These are phyloP conservation scores for Tanytarsus gracilentus DNA, from an alignment of 2,888 invertebrate genomes.

Conservation along the genomic window DNA sequence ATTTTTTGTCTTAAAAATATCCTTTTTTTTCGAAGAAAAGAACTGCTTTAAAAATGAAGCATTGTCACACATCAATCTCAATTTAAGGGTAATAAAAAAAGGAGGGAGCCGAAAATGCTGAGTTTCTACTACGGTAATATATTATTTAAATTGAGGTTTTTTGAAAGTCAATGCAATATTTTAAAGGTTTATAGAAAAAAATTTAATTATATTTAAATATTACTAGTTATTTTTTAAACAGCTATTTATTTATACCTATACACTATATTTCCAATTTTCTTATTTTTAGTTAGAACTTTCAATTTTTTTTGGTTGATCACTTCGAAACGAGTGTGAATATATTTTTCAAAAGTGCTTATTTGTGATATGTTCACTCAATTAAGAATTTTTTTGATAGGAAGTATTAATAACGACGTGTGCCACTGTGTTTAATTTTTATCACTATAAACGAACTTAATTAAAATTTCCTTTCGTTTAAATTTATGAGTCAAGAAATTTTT, in stretches of 20 bases:
- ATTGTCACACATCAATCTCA: conserved; percentile 27
- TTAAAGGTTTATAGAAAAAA: too few species aligned
- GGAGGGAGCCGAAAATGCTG: background rate
- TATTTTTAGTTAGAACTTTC: too few species aligned
- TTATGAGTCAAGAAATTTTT: too few species aligned
- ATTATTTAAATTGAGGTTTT: background rate
- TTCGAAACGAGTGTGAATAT: too few species aligned
- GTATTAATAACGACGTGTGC: too few species aligned
- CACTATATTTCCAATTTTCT: too few species aligned
- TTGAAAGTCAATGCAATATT: background rate
- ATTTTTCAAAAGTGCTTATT: too few species aligned
- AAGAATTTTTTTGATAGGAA: background rate
- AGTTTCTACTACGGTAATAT: background rate
- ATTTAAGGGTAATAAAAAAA: conserved; percentile 4
- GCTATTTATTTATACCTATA: too few species aligned
- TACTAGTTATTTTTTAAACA: too few species aligned
- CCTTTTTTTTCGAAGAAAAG: background rate
- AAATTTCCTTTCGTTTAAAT: conserved; percentile 22
- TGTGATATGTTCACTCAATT: background rate
- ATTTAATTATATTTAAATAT: too few species aligned
- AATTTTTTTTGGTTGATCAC: too few species aligned
- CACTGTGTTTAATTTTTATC: conserved; percentile 6
- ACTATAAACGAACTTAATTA: conserved; percentile 27
- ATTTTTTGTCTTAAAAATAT: conserved; percentile 5
- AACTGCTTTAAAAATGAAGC: conserved; percentile 14